These are phyloP conservation scores for Drosophila triauraria DNA, from an alignment of 1,140 invertebrate species.

Conservation along the genomic window DNA sequence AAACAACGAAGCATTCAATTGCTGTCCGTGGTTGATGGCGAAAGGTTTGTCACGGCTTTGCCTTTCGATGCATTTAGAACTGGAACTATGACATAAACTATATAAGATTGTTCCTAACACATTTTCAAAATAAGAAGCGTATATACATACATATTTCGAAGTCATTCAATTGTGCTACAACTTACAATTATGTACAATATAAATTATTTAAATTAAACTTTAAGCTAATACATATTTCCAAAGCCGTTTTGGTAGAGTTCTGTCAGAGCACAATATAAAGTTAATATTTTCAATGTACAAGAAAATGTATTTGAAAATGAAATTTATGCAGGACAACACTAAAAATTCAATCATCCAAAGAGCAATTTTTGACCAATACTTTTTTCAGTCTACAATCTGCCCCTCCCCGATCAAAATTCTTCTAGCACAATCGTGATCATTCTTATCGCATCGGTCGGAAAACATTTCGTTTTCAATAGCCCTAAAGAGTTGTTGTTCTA, in stretches of 20 bases:
- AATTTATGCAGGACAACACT: background rate
- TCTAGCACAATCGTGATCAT: constrained; percentile 31
- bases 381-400: constrained; percentile 29
- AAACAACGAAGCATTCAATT: constrained; percentile 22
- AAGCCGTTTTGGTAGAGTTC: too few relatives aligned
- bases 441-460: constrained; percentile 68
- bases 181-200: too few relatives aligned
- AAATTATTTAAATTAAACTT: too few relatives aligned
- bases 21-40: background rate
- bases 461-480: constrained; percentile 79
- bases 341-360: constrained; percentile 51
- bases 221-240: too few relatives aligned
- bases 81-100: background rate
- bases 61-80: background rate
- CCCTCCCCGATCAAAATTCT: background rate
- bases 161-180: background rate
- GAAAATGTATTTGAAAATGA: background rate
- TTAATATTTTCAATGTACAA: background rate
- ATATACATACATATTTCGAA: too few relatives aligned
- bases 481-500: constrained; percentile 64
- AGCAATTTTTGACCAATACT: constrained; percentile 44
- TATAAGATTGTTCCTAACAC: background rate
- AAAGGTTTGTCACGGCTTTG: constrained; percentile 9
- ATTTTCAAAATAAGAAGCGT: background rate
- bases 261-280: too few relatives aligned